These are phyloP conservation scores for Drosophila acutilabella DNA, from an alignment of 2,888 invertebrate genomes.

Conservation along the genomic window DNA sequence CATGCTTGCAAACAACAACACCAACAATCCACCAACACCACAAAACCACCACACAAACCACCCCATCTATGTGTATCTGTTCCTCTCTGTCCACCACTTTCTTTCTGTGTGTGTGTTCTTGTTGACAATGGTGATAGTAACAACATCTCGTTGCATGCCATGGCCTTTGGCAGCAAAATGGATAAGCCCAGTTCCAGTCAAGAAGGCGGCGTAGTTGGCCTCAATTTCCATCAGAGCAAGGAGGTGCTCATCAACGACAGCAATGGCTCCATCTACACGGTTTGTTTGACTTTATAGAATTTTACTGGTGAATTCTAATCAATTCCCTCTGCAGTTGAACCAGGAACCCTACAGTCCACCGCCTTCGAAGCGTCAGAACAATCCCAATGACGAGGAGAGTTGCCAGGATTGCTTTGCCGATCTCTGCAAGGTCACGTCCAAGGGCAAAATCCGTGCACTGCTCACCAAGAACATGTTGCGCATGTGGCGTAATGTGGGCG, in stretches of 20 bases:
- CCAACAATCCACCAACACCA: slow-evolving; percentile 10
- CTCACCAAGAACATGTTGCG: slow-evolving; percentile 95
- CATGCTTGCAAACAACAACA: slow-evolving; percentile 67
- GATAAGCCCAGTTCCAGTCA: slow-evolving; percentile 94
- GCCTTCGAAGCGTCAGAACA: slow-evolving; percentile 76
- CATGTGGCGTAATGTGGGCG: slow-evolving; percentile 96
- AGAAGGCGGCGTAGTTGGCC: slow-evolving; percentile 93
- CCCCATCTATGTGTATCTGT: slow-evolving; percentile 52
- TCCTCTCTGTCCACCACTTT: slow-evolving; percentile 6
- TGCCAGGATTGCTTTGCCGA: slow-evolving; percentile 81
- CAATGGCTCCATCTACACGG: slow-evolving; percentile 87
- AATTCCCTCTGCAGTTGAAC: slow-evolving; percentile 72
- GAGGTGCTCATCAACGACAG: slow-evolving; percentile 92
- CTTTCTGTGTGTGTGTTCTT: slow-evolving; percentile 47
- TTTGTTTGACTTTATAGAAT: slow-evolving; percentile 57
- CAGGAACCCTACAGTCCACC: slow-evolving; percentile 82
- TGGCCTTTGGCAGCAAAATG: slow-evolving; percentile 92
- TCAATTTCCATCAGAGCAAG: slow-evolving; percentile 96
- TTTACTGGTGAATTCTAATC: no score
- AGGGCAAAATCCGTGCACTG: slow-evolving; percentile 93
- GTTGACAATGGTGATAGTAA: slow-evolving; percentile 86
- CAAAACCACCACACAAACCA: slow-evolving; percentile 41
- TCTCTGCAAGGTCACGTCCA: slow-evolving; percentile 87
- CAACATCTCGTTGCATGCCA: slow-evolving; percentile 92
- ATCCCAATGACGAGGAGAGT: slow-evolving; percentile 81